Evolutionary conservation across 2,113 vertebrate genomes (phyloP).

Genomic region (Artemisiospiza belli): DNA sequence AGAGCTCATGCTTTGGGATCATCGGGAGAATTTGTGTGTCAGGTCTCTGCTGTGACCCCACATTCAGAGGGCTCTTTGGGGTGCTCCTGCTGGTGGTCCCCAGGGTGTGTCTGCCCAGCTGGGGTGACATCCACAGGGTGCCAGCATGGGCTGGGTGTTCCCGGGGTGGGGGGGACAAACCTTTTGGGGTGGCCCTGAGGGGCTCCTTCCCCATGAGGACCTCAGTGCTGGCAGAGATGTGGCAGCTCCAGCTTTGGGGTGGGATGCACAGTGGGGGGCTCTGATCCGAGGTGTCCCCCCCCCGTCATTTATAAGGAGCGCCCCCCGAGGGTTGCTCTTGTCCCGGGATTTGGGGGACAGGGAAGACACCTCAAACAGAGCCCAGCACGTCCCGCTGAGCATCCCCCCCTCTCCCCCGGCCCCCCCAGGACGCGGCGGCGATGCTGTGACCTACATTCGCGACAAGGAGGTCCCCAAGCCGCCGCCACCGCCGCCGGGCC

Average conservation of each 20-base stretch:
- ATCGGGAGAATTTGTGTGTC: neutral
- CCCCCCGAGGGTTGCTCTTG: neutral
- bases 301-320: too few species aligned
- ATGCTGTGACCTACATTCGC: conserved; percentile 10
- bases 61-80: neutral
- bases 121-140: neutral
- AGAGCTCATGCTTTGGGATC: neutral
- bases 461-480: neutral
- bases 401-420: neutral
- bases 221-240: neutral
- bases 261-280: too few species aligned
- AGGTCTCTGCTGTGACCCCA: neutral
- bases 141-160: neutral
- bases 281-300: neutral
- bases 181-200: neutral
- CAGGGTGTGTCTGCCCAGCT: neutral
- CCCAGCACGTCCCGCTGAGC: neutral
- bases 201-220: neutral
- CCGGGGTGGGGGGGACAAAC: fast-evolving
- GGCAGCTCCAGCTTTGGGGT: neutral
- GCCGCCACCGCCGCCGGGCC: neutral
- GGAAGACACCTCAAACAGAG: neutral
- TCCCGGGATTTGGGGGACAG: neutral
- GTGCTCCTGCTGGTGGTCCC: neutral
- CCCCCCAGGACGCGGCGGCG: neutral